Percentiles rank a stretch among this genome's conserved stretches.
These are phyloP conservation scores for Gallinago paraguaiae DNA, from an alignment of 2,113 vertebrate genomes.

Conservation along the genomic window DNA sequence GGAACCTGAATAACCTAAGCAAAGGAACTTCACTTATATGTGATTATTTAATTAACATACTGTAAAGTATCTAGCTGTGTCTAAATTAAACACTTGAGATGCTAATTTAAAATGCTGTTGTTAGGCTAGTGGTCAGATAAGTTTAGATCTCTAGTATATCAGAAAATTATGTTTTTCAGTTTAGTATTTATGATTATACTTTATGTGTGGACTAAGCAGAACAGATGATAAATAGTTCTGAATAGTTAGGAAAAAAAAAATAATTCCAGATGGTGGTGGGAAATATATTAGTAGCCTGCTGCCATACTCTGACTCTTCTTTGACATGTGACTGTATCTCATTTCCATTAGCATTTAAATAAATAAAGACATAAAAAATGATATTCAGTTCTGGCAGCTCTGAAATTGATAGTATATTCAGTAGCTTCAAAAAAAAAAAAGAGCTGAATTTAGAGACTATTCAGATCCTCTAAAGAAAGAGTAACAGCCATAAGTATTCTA, in stretches of 20 bases:
- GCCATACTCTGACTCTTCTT: conserved; percentile 44
- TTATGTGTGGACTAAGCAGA: conserved; percentile 22
- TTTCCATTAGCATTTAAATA: conserved; percentile 47
- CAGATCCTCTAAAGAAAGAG: not conserved
- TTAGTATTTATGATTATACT: conserved; percentile 20
- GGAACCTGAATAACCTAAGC: not conserved
- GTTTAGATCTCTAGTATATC: not conserved
- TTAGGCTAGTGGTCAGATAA: not conserved
- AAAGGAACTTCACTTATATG: not conserved
- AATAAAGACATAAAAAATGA: conserved; percentile 2
- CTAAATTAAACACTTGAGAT: conserved; percentile 34
- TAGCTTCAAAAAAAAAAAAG: conserved; percentile 19
- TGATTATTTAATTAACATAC: not conserved
- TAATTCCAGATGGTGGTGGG: conserved; percentile 25
- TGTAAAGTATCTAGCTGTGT: not conserved
- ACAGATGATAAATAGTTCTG: conserved; percentile 7
- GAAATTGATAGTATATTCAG: conserved; percentile 48
- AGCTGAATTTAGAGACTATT: not conserved
- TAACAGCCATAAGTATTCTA: not conserved
- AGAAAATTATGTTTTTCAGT: not conserved
- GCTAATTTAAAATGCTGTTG: conserved; percentile 7
- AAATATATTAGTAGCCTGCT: conserved; percentile 53
- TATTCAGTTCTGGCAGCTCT: conserved; percentile 2
- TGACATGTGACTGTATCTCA: conserved; percentile 51
- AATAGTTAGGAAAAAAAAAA: not conserved